Evolutionary conservation across 2,797 vertebrate species (phyloP).

Genomic region (Tangara arthus): DNA sequence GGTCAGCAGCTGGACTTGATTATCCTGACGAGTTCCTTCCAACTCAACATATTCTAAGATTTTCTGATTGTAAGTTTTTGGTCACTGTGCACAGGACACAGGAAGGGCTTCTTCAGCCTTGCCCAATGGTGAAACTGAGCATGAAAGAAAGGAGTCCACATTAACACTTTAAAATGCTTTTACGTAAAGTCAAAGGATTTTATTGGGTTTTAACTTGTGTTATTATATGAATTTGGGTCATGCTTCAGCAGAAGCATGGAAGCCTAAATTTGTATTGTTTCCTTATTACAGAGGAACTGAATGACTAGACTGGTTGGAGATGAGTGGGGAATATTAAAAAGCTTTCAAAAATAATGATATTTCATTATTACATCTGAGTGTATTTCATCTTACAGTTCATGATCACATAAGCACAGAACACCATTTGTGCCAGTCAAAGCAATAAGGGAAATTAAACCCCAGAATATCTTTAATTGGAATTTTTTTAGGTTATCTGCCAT

Average conservation of each 20-base stretch:
- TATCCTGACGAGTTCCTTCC: not conserved
- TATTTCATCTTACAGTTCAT: not conserved
- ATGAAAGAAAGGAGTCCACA: not conserved
- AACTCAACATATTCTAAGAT: not conserved
- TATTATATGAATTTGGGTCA: not conserved
- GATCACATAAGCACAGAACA: not conserved
- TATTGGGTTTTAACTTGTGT: not conserved
- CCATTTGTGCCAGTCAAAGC: not conserved
- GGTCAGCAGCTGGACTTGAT: not conserved
- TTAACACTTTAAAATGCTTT: not conserved
- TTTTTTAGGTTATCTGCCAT: not conserved
- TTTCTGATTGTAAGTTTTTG: not conserved
- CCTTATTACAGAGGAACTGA: not conserved
- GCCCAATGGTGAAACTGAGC: not conserved
- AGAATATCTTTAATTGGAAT: not conserved
- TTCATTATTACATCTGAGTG: not conserved
- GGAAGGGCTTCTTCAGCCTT: not conserved
- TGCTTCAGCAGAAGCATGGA: not conserved
- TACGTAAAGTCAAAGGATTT: not conserved
- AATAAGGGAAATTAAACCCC: not conserved
- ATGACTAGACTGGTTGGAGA: not conserved
- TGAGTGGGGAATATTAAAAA: not conserved
- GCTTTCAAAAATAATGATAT: not conserved
- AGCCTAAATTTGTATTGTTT: not conserved
- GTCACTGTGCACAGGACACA: not conserved